These are phyloP conservation scores for Dynastes grantii DNA, from an alignment of 2,888 invertebrate genomes.

Conservation along the genomic window DNA sequence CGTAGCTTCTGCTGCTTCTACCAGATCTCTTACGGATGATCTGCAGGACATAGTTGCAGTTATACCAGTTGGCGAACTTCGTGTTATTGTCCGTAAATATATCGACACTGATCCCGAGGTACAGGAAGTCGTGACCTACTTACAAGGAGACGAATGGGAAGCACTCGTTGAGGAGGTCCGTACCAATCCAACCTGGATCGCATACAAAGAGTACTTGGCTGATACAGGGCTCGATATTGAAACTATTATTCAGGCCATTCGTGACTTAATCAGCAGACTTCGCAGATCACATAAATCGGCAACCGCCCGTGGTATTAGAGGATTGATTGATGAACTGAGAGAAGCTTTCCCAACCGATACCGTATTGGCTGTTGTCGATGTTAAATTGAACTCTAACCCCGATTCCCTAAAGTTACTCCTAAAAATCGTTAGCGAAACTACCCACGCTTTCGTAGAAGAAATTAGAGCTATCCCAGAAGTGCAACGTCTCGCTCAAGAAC, in stretches of 20 bases:
- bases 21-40: slow-evolving; percentile 51
- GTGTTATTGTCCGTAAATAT: slow-evolving; percentile 56
- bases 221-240: slow-evolving; percentile 56
- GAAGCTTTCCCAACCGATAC: slow-evolving; percentile 43
- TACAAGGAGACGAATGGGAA: slow-evolving; percentile 59
- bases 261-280: slow-evolving; percentile 50
- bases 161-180: slow-evolving; percentile 52
- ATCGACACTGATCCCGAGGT: slow-evolving; percentile 58
- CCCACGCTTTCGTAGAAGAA: slow-evolving; percentile 58
- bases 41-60: slow-evolving; percentile 56
- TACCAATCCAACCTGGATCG: slow-evolving; percentile 51
- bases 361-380: slow-evolving; percentile 39
- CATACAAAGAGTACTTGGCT: slow-evolving; percentile 55
- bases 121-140: slow-evolving; percentile 55
- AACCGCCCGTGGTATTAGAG: slow-evolving; percentile 28
- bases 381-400: slow-evolving; percentile 45
- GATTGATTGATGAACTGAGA: slow-evolving; percentile 49
- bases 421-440: slow-evolving; percentile 52
- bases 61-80: slow-evolving; percentile 57
- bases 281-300: no score
- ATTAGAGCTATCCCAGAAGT: slow-evolving; percentile 58
- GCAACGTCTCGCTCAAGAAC: slow-evolving; percentile 53
- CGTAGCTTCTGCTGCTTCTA: background rate
- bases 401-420: slow-evolving; percentile 54
- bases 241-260: slow-evolving; percentile 43